Conservation (phyloP, 35 echinoderm and acorn worm genomes). For the Stichopus chloronotus region DNA sequence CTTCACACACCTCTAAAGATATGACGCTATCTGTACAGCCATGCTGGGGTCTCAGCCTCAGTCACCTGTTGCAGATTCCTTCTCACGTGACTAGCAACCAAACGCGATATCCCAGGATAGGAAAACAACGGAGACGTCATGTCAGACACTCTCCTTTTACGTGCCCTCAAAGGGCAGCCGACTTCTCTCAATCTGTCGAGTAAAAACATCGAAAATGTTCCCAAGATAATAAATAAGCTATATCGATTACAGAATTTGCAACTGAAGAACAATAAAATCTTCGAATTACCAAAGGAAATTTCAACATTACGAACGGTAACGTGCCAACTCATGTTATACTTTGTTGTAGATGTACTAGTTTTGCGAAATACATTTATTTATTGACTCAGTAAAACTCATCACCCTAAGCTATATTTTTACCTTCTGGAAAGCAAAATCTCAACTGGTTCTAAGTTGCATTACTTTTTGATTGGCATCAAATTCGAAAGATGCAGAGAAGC, state of each 20-base stretch:
- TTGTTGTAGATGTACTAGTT: not conserved
- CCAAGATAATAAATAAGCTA: slow-evolving; percentile 73
- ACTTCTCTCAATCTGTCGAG: slow-evolving; percentile 78
- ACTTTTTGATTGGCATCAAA: no score
- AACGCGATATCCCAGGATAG: not conserved
- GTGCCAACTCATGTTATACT: not conserved
- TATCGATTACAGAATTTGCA: slow-evolving; percentile 72
- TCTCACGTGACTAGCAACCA: slow-evolving; percentile 61
- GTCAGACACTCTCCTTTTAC: slow-evolving; percentile 79
- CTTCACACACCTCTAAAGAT: no score
- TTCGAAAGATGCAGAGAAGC: no score
- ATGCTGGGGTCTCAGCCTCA: no score
- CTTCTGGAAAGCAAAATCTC: not conserved
- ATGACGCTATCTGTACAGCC: no score
- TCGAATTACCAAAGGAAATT: slow-evolving; percentile 73
- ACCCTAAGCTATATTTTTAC: not conserved
- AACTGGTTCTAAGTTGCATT: not conserved
- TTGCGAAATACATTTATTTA: not conserved
- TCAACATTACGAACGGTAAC: slow-evolving; percentile 67
- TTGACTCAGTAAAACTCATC: not conserved
- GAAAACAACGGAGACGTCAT: slow-evolving; percentile 46
- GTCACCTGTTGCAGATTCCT: not conserved
- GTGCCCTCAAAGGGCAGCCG: slow-evolving; percentile 90
- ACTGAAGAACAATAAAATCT: slow-evolving; percentile 80
- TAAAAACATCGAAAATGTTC: slow-evolving; percentile 69